Percentiles rank a stretch among this genome's conserved stretches.
Conservation (phyloP, 64 coral and sea anemone genomes). For the Montipora cactus region DNA sequence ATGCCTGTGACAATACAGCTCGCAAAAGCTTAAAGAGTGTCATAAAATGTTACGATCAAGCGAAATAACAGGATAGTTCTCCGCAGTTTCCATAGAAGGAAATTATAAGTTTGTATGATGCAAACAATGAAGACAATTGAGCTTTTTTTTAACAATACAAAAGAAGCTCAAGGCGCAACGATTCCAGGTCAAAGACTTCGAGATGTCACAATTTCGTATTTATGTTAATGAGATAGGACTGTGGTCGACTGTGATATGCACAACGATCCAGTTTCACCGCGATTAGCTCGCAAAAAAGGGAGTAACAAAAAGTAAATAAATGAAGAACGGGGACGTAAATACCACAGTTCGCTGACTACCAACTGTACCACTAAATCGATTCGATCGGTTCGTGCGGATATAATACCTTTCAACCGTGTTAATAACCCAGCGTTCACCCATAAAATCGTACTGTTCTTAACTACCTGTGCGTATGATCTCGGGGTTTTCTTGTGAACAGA, state of each 20-base stretch:
- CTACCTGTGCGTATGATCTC: neutral
- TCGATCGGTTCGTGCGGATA: neutral
- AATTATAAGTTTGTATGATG: no score
- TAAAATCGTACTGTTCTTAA: neutral
- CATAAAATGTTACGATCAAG: no score
- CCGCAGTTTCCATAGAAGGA: no score
- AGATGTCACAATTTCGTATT: no score
- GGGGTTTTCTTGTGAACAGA: no score
- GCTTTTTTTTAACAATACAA: no score
- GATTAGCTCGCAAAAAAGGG: neutral
- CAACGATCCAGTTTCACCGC: neutral
- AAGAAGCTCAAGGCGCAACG: no score
- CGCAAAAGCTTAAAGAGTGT: no score
- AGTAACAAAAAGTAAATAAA: neutral
- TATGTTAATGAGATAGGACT: neutral
- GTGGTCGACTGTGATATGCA: neutral
- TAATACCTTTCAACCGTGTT: neutral
- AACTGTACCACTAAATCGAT: slow-evolving; percentile 3
- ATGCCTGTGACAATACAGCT: no score
- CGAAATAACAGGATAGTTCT: no score
- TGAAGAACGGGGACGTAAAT: neutral
- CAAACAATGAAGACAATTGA: no score
- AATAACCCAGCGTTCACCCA: neutral
- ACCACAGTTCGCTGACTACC: neutral
- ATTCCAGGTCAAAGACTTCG: no score